Evolutionary conservation across 2,888 invertebrate species (phyloP).

Genomic region (Aplocera efformata): DNA sequence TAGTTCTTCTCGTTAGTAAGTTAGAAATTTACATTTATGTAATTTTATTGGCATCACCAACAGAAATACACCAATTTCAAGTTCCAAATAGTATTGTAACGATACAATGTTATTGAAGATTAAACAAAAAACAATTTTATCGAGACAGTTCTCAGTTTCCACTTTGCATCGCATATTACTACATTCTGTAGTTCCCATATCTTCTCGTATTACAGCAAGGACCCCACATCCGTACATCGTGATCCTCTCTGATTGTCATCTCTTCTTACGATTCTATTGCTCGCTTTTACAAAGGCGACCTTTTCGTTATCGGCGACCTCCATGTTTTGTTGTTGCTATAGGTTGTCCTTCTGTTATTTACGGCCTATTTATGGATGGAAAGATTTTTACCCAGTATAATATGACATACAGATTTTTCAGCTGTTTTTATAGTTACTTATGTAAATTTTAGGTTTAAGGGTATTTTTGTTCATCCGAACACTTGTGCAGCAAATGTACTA

Average conservation of each 20-base stretch:
- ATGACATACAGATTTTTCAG: neutral
- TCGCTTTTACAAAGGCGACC: conserved; percentile 32
- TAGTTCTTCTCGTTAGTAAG: too few relatives aligned
- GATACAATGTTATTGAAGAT: too few relatives aligned
- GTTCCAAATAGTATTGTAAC: too few relatives aligned
- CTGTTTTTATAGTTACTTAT: too few relatives aligned
- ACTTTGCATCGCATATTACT: neutral
- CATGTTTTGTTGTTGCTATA: conserved; percentile 27
- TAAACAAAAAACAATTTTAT: neutral
- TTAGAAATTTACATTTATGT: too few relatives aligned
- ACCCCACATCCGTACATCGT: conserved; percentile 27
- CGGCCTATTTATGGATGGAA: conserved; percentile 25
- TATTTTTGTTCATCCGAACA: too few relatives aligned
- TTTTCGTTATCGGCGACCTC: conserved; percentile 34
- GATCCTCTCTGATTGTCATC: conserved; percentile 39
- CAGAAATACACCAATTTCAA: too few relatives aligned
- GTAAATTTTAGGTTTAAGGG: too few relatives aligned
- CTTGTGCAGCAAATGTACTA: too few relatives aligned
- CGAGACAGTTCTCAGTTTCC: neutral
- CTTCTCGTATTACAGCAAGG: conserved; percentile 9
- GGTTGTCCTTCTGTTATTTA: conserved; percentile 25
- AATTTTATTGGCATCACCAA: too few relatives aligned
- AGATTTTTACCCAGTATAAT: conserved; percentile 15
- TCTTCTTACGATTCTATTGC: conserved; percentile 36
- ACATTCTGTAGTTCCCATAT: conserved; percentile 13